Conservation (phyloP, 2,797 vertebrate species). For the Simalia tracyae region DNA sequence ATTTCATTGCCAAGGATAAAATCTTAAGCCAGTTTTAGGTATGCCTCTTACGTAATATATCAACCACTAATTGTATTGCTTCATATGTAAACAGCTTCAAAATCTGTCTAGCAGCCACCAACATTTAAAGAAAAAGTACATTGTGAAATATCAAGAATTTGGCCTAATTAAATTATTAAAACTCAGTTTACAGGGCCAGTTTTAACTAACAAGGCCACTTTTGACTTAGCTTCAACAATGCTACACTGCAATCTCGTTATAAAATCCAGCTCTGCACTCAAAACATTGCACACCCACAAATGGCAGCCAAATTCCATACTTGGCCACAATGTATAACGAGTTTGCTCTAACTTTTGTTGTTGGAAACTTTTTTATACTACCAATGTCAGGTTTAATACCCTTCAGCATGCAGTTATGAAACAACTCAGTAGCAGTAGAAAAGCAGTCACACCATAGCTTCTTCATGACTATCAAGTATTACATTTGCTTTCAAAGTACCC, state of each 20-base stretch:
- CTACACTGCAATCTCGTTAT: not conserved
- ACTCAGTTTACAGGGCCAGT: not conserved
- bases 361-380: not conserved
- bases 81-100: constrained; percentile 64
- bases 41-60: constrained; percentile 50
- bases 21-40: constrained; percentile 59
- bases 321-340: not conserved
- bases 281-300: not conserved
- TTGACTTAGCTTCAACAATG: not conserved
- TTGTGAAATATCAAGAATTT: not conserved
- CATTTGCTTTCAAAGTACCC: not conserved
- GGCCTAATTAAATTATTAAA: not conserved
- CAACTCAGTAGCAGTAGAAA: not conserved
- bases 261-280: not conserved
- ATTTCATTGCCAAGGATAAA: constrained; percentile 67
- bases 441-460: not conserved
- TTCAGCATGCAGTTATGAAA: not conserved
- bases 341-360: not conserved
- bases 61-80: constrained; percentile 63
- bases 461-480: not conserved
- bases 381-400: not conserved
- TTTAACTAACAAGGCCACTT: not conserved
- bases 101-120: constrained; percentile 37
- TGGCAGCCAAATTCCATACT: not conserved
- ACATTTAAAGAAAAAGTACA: not conserved